Evolutionary conservation across 2,888 invertebrate species (phyloP), one percentile per base, ranked within the genome.

Genomic region (Cheilosia soror): DNA sequence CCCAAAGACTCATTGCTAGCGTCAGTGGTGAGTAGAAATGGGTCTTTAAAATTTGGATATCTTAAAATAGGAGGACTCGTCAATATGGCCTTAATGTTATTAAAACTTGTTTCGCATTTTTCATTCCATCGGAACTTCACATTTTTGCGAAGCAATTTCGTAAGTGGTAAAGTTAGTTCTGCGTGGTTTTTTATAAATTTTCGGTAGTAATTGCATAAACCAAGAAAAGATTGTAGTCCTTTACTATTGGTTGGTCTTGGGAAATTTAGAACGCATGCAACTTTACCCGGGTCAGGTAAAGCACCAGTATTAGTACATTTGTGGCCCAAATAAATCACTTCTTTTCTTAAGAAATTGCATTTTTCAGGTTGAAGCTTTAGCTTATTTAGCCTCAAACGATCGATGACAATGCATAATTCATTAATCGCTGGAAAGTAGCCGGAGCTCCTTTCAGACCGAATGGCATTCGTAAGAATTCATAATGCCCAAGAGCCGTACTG

Each of bases 401-500:
- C 20, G 20, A 20, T 20, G 20, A 20, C 20, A 20, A 20, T 20
- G 20, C 0, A 91, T 42, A 13, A 42, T 42, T n/a, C 42, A 42
- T 42, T 42, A 42, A 11, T 2, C 5, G 4, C n/a, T 42, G 42
- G 4, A 42, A 42, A 13, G n/a, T 42, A 13, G 42, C n/a, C 13
- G 42, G 11, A 2, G 7, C 7, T 27, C 27, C 15, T 47, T 15
- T 15, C 5, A 47, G 47, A 4, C 15, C 47, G 7, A 47, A 47
- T 6, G 47, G 55, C 31, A 91, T 90, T 15, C 90, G 49, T 9
- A 53, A 80, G 63, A 86, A 91, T 87, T 91, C 88, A 62, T 88
- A 90, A 79, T 90, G 90, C 9, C 90, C 91, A 5, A 53, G 27
- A 5, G 88, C 88, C 5, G 88, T 89, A 2, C 88, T 87, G 66